Conservation (phyloP, 2,888 invertebrate species). For the Nymphalis c-album region DNA sequence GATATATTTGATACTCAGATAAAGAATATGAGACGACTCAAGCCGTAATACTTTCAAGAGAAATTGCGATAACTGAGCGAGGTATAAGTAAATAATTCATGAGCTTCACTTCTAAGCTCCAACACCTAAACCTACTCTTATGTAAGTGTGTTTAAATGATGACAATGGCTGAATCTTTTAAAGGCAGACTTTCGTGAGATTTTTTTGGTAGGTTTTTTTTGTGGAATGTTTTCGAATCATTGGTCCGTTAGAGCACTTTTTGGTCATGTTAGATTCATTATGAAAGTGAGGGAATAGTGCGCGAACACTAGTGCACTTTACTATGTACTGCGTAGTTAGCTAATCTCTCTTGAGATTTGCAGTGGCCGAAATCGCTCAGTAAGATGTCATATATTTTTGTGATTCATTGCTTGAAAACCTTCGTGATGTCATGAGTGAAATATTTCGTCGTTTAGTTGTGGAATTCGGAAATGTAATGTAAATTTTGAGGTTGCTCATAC, state of each 20-base stretch:
- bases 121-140: conserved; percentile 14
- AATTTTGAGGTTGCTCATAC: neutral
- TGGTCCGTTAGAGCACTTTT: too few species aligned
- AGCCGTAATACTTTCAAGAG: conserved; percentile 38
- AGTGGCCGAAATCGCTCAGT: too few species aligned
- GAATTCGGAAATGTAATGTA: conserved; percentile 22
- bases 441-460: neutral
- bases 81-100: conserved; percentile 71
- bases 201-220: too few species aligned
- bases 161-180: conserved; percentile 65
- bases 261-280: too few species aligned
- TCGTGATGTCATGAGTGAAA: conserved; percentile 26
- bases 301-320: too few species aligned
- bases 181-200: conserved; percentile 55
- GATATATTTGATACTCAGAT: too few species aligned
- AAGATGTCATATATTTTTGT: conserved; percentile 44
- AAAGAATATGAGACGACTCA: neutral
- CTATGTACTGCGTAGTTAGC: too few species aligned
- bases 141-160: conserved; percentile 36
- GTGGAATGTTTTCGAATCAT: too few species aligned
- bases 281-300: too few species aligned
- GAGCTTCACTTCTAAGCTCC: conserved; percentile 62
- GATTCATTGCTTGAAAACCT: conserved; percentile 43
- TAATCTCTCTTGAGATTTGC: too few species aligned
- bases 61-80: conserved; percentile 52